Base-by-base conservation (phyloP, 2,797 vertebrate species). In the Hirundo rustica region DNA sequence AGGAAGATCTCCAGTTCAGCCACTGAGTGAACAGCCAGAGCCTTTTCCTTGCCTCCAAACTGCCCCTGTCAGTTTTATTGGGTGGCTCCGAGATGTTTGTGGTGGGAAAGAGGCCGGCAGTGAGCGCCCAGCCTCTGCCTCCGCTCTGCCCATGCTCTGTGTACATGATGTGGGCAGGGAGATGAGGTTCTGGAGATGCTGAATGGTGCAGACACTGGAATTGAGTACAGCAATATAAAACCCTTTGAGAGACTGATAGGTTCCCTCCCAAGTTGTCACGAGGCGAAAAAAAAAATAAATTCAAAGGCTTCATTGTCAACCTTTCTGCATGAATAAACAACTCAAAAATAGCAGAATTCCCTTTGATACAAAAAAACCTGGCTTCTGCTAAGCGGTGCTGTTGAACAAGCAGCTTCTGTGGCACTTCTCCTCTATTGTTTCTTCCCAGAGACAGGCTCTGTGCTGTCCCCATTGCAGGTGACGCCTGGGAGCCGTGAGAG, bases 351-450 rank as follows among this genome's bases (percentile, higher is more conserved):
- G 88, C 54, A 87, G 84, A 87, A 83, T 79, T 89, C 70, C 42
- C 53, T 94, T 88, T 85, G 87, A 91, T 82, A 85, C 29, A 26
- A 48, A 61, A 66, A 84, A 38, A 25, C 6, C 70, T 65, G 44
- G 19, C 65, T 95, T 74, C 81, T 62, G 65, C 79, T 83, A 71
- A 85, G 85, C 58, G 9, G 16, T 32, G 57, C 81, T 85, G 68
- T 91, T 61, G 89, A 96, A 95, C 92, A 93, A 94, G 75, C 57
- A 68, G 65, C 67, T 76, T 90, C 51, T 38, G 66, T 61, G 42
- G 57, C n/a, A 25, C 72, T 78, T 92, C 58, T 60, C 64, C 70
- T 89, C 76, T 85, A 77, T 71, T 96, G 72, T 92, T 92, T 92
- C 75, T 75, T 95, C 36, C n/a, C 62, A 88, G 85, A 94, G 75